A percentile compares a stretch with the other conserved stretches of the same genome.
phyloP scores from a whole-genome alignment of 2,888 invertebrate genomes.

The Cryptus armator region DNA sequence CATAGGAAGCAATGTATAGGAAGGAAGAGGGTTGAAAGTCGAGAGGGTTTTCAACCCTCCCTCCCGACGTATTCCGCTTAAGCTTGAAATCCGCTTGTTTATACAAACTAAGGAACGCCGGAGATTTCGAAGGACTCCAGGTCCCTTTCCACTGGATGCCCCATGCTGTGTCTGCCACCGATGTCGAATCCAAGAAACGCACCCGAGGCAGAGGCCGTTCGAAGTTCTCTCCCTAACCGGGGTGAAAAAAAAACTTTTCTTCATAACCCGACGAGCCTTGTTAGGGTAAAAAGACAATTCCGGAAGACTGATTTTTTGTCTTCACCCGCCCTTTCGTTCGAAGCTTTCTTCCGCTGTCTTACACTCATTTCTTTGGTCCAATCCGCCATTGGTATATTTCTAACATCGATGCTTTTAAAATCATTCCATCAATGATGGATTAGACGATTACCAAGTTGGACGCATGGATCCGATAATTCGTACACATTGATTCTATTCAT shows the following conservation, averaged over 20 bases:
- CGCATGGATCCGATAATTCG: background rate
- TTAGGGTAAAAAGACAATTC: slow-evolving; percentile 82
- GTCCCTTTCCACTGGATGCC: slow-evolving; percentile 15
- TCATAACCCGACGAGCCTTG: slow-evolving; percentile 81
- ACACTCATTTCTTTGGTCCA: background rate
- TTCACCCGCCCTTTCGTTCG: slow-evolving; percentile 36
- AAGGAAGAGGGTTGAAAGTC: slow-evolving; percentile 22
- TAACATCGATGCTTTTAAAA: background rate
- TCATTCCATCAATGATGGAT: no score
- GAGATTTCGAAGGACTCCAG: slow-evolving; percentile 51
- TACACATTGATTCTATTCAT: slow-evolving; percentile 1
- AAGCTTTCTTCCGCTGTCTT: slow-evolving; percentile 43
- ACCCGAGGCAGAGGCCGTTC: background rate
- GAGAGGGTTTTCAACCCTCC: slow-evolving; percentile 41
- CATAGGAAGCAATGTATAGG: slow-evolving; percentile 7
- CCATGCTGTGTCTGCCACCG: background rate
- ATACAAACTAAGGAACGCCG: slow-evolving; percentile 78
- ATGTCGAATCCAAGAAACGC: background rate
- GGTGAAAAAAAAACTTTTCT: slow-evolving; percentile 77
- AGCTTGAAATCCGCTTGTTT: slow-evolving; percentile 82
- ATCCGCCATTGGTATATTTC: background rate
- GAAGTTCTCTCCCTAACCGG: slow-evolving; percentile 79
- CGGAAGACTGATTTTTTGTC: slow-evolving; percentile 70
- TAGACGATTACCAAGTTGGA: background rate
- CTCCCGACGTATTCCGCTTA: slow-evolving; percentile 77